Evolutionary conservation across 2,888 invertebrate genomes (phyloP), one percentile per base, ranked within the genome.

Genomic region (Drosophila bunnanda): DNA sequence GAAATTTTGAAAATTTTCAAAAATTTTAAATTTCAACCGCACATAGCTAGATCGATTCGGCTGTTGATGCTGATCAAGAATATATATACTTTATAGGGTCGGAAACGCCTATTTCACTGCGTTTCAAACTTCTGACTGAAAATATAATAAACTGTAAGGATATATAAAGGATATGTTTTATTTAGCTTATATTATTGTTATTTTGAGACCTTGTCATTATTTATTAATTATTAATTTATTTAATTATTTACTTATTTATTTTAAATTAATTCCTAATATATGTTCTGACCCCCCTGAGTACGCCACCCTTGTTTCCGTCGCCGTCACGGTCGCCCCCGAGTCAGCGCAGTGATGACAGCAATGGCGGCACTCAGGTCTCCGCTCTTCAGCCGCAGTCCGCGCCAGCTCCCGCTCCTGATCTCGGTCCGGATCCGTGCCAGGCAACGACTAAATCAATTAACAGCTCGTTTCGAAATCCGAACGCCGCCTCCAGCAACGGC

Each of bases 391-490:
- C 12, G 38, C n/a, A 4, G 25, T 17, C 17, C 44, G 28, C 30
- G n/a, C 28, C 32, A 22, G 48, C 34, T n/a, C 8, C 64, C 25
- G 20, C 39, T 41, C 55, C 44, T 60, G 62, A 61, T 52, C 53
- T 34, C 34, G 9, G 50, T 36, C 34, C 53, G 41, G 48, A 46
- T 55, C 65, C 55, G 73, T 67, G 66, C 75, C 74, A 75, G 62
- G 36, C 57, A 83, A 76, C 81, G 80, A 76, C 84, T 87, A 87
- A 85, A 85, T 85, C 85, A 85, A 89, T 85, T 89, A 87, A 89
- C 85, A 85, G 89, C 82, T 85, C 85, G 72, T 89, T 85, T 74
- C 54, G 69, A 69, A 68, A 74, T 89, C 60, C 54, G 69, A 69
- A 68, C 68, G 82, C 82, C 71, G 85, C 79, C 79, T 64, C 46